phyloP scores from a whole-genome alignment of 2,888 invertebrate genomes.

The Dioctria linearis region DNA sequence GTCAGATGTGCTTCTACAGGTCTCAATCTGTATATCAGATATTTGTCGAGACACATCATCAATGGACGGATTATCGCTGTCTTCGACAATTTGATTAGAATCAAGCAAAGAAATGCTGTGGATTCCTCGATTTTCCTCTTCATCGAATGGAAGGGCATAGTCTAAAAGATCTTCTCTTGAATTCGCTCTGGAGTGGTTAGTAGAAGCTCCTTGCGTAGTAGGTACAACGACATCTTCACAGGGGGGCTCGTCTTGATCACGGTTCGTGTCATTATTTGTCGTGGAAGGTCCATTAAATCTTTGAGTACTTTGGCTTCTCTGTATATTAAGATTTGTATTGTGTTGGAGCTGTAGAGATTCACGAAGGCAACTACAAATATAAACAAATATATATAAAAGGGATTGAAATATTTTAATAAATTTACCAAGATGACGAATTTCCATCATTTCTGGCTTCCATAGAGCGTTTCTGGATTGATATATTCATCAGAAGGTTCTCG shows the following conservation, averaged over 20 bases:
- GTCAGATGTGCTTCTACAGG: slow-evolving; percentile 51
- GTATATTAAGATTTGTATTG: slow-evolving; percentile 71
- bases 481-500: slow-evolving; percentile 69
- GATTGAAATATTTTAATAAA: neutral
- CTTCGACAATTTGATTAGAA: slow-evolving; percentile 61
- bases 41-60: slow-evolving; percentile 57
- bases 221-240: slow-evolving; percentile 58
- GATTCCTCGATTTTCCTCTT: slow-evolving; percentile 25
- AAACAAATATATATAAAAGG: slow-evolving; percentile 1
- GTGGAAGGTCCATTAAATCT: slow-evolving; percentile 63
- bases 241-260: slow-evolving; percentile 59
- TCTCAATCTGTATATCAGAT: slow-evolving; percentile 62
- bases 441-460: slow-evolving; percentile 67
- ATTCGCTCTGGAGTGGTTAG: slow-evolving; percentile 20
- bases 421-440: slow-evolving; percentile 67
- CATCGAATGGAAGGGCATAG: slow-evolving; percentile 25
- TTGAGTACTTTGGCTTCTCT: slow-evolving; percentile 71
- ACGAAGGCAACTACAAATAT: slow-evolving; percentile 66
- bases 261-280: slow-evolving; percentile 61
- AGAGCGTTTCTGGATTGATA: slow-evolving; percentile 71
- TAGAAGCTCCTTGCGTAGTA: neutral
- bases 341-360: slow-evolving; percentile 70
- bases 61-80: slow-evolving; percentile 59
- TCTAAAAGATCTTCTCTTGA: slow-evolving; percentile 43
- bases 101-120: slow-evolving; percentile 50